These are phyloP conservation scores for Xenotilapia flavipinnis DNA, from an alignment of 2,113 vertebrate genomes.

Conservation along the genomic window DNA sequence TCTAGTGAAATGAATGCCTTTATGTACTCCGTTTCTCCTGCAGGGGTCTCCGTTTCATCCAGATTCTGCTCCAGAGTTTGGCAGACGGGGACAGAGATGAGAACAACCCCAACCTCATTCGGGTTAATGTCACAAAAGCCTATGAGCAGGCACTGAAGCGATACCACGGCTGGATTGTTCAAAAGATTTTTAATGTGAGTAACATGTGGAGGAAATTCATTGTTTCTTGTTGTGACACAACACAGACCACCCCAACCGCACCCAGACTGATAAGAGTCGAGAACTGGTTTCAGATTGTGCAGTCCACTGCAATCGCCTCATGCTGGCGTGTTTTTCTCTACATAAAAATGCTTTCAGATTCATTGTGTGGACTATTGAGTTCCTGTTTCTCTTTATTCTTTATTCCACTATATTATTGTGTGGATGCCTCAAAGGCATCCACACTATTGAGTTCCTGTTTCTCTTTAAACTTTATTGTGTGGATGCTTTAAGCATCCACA, in stretches of 20 bases:
- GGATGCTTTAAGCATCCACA: too few species aligned
- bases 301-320: background rate
- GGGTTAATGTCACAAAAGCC: slow-evolving; percentile 86
- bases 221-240: background rate
- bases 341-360: background rate
- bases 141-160: slow-evolving; percentile 88
- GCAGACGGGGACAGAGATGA: slow-evolving; percentile 85
- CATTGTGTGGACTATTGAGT: too few species aligned
- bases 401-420: too few species aligned
- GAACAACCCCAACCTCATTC: slow-evolving; percentile 87
- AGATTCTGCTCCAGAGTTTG: slow-evolving; percentile 92
- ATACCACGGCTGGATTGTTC: slow-evolving; percentile 92
- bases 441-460: too few species aligned
- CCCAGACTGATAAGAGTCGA: background rate
- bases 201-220: background rate
- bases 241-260: background rate
- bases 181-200: slow-evolving; percentile 87
- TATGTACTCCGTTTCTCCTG: background rate
- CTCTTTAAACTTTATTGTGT: too few species aligned
- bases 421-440: too few species aligned
- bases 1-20: background rate
- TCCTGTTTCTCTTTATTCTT: too few species aligned
- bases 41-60: slow-evolving; percentile 93
- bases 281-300: background rate
- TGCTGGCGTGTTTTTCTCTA: background rate